Base-by-base conservation (phyloP, 1,140 invertebrate species). In the Propsilocerus akamusi region DNA sequence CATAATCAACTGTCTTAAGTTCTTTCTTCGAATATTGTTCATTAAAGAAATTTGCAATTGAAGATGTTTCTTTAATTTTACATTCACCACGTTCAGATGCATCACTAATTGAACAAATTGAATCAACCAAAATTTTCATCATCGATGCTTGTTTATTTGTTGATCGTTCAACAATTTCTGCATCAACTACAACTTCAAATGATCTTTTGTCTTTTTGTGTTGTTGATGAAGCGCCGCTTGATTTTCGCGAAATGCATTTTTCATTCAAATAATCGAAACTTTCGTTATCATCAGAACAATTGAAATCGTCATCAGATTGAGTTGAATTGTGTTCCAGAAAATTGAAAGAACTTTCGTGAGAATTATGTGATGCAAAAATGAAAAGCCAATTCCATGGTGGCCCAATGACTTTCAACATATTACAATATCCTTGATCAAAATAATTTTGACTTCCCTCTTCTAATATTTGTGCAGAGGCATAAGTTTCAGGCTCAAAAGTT, bases 361-460 rank as follows among this genome's bases (percentile, higher is more conserved):
- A 48, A 48, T 32, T 47, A 6, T 47, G 20, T 17, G 30, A 22
- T 23, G 48, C 26, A 30, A 52, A 52, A 37, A 49, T 47, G 28
- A 49, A 37, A 17, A 52, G 30, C 51, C 51, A 52, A 22, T 47
- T 32, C 51, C 51, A 52, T 32, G 51, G 51, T 23, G 48, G 51
- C 10, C 46, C 51, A 20, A 52, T 26, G 11, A 34, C 47, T 1
- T 26, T n/a, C 17, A 51, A 14, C 41, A 51, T 46, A 8, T 47
- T 10, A 11, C 46, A 23, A 24, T 14, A 14, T 26, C 47, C 50
- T n/a, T 28, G 25, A 14, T 47, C n/a, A 4, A 51, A 7, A 5
- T 3, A 12, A 11, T 47, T 26, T 37, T 25, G 23, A 28, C 22
- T 34, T 4, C 34, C 14, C 4, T 25, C 8, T 24, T 47, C 25